These are phyloP conservation scores for Haliclona indistincta DNA, from an alignment of 37 sponge, comb jelly and placozoan species.

Conservation along the genomic window DNA sequence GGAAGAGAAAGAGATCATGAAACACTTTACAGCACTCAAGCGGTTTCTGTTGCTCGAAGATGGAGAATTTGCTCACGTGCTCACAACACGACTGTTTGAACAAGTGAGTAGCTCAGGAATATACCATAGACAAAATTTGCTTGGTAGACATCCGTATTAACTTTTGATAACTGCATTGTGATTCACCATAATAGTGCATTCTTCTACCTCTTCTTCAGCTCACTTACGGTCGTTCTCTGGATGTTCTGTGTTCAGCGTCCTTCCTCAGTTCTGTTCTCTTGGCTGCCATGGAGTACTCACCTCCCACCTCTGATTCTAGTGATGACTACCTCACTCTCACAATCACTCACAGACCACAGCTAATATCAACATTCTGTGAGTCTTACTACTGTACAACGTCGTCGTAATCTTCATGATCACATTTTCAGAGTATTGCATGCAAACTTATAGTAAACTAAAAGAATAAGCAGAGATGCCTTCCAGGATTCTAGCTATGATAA, in stretches of 20 bases:
- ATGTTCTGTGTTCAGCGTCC: constrained; percentile 48
- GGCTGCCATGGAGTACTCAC: constrained; percentile 49
- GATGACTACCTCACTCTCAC: constrained; percentile 45
- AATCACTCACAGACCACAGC: background rate
- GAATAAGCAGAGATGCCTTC: too few species aligned
- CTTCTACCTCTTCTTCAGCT: constrained; percentile 15
- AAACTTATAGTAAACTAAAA: too few species aligned
- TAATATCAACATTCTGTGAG: background rate
- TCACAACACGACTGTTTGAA: constrained; percentile 61
- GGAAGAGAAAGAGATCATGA: constrained; percentile 43
- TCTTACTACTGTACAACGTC: background rate
- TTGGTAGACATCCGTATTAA: background rate
- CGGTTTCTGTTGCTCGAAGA: constrained; percentile 84
- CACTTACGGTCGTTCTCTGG: constrained; percentile 1
- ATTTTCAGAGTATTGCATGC: too few species aligned
- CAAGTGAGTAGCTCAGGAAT: constrained; percentile 25
- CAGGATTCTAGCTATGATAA: too few species aligned
- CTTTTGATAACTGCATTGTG: background rate
- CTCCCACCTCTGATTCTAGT: constrained; percentile 10
- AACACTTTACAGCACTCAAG: constrained; percentile 74
- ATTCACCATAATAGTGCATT: background rate
- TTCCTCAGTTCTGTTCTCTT: constrained; percentile 66
- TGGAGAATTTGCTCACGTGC: constrained; percentile 86
- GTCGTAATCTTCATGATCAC: too few species aligned
- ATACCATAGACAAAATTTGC: too few species aligned